Base-by-base conservation (phyloP, 2,888 invertebrate genomes). In the Oscheius sp. region DNA sequence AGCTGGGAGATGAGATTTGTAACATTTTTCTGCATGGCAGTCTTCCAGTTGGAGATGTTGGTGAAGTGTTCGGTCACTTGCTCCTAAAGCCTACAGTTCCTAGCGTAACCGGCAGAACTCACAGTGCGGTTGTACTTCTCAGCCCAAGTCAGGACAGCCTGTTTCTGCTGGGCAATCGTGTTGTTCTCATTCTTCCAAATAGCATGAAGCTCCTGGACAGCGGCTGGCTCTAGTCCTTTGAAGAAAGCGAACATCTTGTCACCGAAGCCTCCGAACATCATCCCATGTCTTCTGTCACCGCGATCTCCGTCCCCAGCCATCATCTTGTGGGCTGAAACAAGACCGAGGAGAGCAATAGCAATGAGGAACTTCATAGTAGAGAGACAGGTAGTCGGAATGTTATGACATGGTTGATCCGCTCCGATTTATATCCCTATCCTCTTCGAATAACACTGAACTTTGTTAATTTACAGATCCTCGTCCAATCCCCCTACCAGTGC, bases 1-100 rank as follows among this genome's bases (percentile, higher is more conserved):
- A 79, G 65, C 42, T 79, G 74, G 53, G 13, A 58, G 58, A 77
- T 21, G 29, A 76, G 65, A 13, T 63, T 60, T 1, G 76, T 76
- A 21, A 77, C 70, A 51, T 79, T 79, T 60, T 74, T 60, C 63
- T 72, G 66, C 62, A 77, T 51, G 29, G 74, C 73, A 10, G 66
- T 60, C 57, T 75, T 53, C 35, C 51, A 65, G 7, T 66, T 60
- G n/a, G 68, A 72, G 10, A 72, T 53, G 51, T 79, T 72, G 13
- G 74, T 68, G 13, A 70, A 13, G 66, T 74, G 74, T 35, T 70
- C 73, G 11, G 57, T 50, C 7, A 73, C 63, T 74, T 74, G 55
- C 2, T 37, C 48, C 78, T 78, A 68, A 13, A 77, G 70, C 21
- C 21, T 21, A 21, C 13, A 11, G 42, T 50, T 37, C 3, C 3